These are phyloP conservation scores for Toxotes lorentzi DNA, from an alignment of 2,797 vertebrate genomes.

Conservation along the genomic window DNA sequence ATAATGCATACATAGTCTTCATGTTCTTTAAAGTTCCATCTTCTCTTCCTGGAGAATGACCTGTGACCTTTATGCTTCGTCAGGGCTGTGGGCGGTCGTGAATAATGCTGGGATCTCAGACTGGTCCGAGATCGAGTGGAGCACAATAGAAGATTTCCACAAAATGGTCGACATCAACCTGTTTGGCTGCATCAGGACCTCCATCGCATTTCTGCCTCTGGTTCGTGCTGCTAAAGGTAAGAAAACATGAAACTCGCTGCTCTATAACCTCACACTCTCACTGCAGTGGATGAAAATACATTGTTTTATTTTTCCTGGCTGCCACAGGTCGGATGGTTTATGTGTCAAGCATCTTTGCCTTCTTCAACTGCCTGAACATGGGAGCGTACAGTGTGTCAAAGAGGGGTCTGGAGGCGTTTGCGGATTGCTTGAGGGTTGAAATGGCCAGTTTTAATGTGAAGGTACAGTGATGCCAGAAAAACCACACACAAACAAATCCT, in stretches of 20 bases:
- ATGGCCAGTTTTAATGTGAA: constrained; percentile 87
- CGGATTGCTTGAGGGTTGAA: constrained; percentile 86
- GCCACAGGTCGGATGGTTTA: constrained; percentile 85
- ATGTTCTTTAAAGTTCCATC: not conserved
- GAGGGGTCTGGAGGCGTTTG: constrained; percentile 87
- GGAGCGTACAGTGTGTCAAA: constrained; percentile 87
- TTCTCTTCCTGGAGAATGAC: not conserved
- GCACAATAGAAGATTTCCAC: constrained; percentile 79
- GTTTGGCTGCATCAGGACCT: constrained; percentile 85
- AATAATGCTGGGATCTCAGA: constrained; percentile 88
- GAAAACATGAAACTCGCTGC: not conserved
- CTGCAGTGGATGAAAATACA: not conserved
- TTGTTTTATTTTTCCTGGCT: not conserved
- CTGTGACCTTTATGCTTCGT: not conserved
- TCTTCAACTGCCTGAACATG: constrained; percentile 83
- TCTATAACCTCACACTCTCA: not conserved
- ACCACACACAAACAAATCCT: not conserved
- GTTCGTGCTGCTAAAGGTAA: constrained; percentile 85
- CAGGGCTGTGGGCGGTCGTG: constrained; percentile 88
- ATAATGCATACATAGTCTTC: too few species aligned
- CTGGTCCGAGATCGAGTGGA: constrained; percentile 88
- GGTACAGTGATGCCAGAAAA: constrained; percentile 60
- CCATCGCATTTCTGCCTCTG: constrained; percentile 83
- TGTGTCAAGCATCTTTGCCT: constrained; percentile 86
- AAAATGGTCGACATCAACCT: constrained; percentile 83